These are phyloP conservation scores for Spatula clypeata DNA, from an alignment of 2,797 vertebrate species.

Conservation along the genomic window DNA sequence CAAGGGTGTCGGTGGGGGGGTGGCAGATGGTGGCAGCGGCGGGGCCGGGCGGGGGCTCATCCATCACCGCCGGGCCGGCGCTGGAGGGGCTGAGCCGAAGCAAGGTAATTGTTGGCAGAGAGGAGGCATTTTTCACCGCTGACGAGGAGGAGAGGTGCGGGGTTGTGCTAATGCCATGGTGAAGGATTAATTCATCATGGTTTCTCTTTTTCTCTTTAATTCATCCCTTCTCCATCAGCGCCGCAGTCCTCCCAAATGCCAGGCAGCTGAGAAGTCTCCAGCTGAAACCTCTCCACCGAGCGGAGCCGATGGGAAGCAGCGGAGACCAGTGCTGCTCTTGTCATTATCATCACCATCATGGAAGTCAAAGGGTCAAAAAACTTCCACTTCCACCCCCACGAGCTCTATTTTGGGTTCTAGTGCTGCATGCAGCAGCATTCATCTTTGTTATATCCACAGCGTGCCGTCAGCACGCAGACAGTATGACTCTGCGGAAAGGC, in stretches of 20 bases:
- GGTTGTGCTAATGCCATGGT: not conserved
- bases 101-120: not conserved
- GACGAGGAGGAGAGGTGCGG: not conserved
- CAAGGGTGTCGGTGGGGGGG: not conserved
- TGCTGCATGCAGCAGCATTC: rapidly evolving
- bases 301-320: not conserved
- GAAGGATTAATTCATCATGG: constrained; percentile 45
- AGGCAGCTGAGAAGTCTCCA: not conserved
- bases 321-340: not conserved
- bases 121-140: constrained; percentile 32
- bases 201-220: not conserved
- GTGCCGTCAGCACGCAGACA: not conserved
- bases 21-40: not conserved
- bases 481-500: not conserved
- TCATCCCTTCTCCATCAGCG: not conserved
- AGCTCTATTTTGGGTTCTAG: not conserved
- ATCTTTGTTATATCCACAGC: rapidly evolving
- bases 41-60: not conserved
- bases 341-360: not conserved
- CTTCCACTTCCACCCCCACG: rapidly evolving
- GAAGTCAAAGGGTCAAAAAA: not conserved
- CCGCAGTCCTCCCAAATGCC: not conserved
- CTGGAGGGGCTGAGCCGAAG: not conserved
- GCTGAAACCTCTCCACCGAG: not conserved
- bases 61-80: not conserved